Base-by-base conservation (phyloP, 1,140 invertebrate species). In the Eumeta japonica region DNA sequence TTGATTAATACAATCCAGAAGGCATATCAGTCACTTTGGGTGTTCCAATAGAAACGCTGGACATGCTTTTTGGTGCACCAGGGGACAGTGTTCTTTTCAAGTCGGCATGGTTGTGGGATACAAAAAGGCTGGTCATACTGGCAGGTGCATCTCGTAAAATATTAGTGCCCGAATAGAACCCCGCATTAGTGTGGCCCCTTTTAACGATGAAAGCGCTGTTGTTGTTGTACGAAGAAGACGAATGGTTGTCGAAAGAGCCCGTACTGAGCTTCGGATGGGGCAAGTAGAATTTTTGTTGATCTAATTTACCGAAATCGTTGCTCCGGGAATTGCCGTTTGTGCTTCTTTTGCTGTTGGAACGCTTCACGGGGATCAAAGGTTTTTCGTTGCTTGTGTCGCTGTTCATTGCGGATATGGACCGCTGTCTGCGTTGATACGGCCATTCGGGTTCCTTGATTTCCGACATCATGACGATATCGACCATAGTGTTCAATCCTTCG, bases 1-100 rank as follows among this genome's bases (percentile, higher is more conserved):
- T 17, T 29, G 49, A 43, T 76, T 61, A 87, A 71, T 87, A 87
- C 40, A 87, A 68, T 40, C 85, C 85, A 15, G 84, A 87, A 36
- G 83, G 83, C 55, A 86, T 78, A 56, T 87, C 85, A 2, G 84
- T 83, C 10, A 87, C 64, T 72, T 85, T 86, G 15, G 79, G 77
- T 7, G 58, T 33, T 17, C 75, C 76, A 13, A 49, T 50, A 19
- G 63, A 74, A 15, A 55, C 62, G 33, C 60, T 70, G 4, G 56
- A 52, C 3, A 62, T 61, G 2, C 74, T 62, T n/a, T n/a, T n/a
- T n/a, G n/a, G n/a, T n/a, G n/a, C n/a, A 9, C 67, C 62, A 2
- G 66, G 66, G 2, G 64, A 73, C 3, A 65, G 38, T 3, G 62
- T 66, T 46, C 59, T 62, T 37, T 65, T 70, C 28, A 71, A 55